Base-by-base conservation (phyloP, 2,113 vertebrate species). In the Mixornis gularis region DNA sequence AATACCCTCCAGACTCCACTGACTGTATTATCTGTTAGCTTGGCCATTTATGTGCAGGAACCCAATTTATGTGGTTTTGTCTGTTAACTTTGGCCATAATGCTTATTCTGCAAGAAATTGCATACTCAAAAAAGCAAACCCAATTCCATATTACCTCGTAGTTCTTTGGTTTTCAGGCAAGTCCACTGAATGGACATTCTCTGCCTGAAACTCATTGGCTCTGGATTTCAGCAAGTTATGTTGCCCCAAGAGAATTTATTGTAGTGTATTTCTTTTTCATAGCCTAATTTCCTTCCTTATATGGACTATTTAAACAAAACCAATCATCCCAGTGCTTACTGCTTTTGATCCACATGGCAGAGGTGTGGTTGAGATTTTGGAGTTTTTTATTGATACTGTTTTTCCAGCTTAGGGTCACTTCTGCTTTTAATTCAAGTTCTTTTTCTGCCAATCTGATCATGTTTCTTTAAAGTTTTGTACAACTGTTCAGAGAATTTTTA, bases 91-190 rank as follows among this genome's bases (percentile, higher is more conserved):
- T 58, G 38, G 8, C 46, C 8, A 4, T 72, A 70, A 26, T 26
- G 16, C 26, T 68, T 66, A 19, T 32, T 79, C 53, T 69, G n/a
- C 20, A 52, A 62, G 64, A 93, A 76, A 24, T 68, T 48, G 20
- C 2, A 1, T 38, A 7, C 7, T 80, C 7, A 29, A 32, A 73
- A 80, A 69, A 81, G 29, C 51, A 76, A 71, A 71, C 58, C 25
- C 3, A n/a, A 3, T 70, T 77, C 26, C 4, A 0, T 84, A 17
- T 36, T 63, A 25, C 11, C 4, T 17, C 4, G 10, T 12, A 70
- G 25, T 11, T 73, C 46, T 56, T 60, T 68, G 34, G 32, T 91
- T 88, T 62, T 78, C 60, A 25, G 30, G 17, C 53, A 15, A 52
- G 12, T 27, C 19, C 21, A 44, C 43, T 53, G 65, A 74, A 53